Conservation (phyloP, 2,888 invertebrate species). For the Brachynemurus nebulosus region DNA sequence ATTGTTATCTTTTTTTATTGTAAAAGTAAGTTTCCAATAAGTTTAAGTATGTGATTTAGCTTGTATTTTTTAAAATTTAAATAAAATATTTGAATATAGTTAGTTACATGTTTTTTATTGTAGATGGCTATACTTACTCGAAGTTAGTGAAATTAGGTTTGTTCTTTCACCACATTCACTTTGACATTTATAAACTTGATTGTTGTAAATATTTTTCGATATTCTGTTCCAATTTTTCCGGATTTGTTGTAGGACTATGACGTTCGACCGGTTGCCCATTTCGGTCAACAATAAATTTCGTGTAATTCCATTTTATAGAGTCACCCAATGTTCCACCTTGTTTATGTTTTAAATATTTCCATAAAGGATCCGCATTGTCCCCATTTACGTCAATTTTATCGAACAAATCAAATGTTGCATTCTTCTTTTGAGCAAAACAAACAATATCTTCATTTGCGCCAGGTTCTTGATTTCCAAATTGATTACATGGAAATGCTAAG, state of each 20-base stretch:
- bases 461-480: constrained; percentile 62
- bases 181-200: too few species aligned
- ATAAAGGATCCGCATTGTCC: constrained; percentile 46
- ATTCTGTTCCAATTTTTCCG: constrained; percentile 24
- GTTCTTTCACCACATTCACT: too few species aligned
- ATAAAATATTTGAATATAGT: too few species aligned
- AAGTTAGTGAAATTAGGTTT: too few species aligned
- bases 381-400: constrained; percentile 60
- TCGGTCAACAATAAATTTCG: constrained; percentile 70
- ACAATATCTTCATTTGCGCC: constrained; percentile 48
- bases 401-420: constrained; percentile 58
- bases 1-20: too few species aligned
- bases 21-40: too few species aligned
- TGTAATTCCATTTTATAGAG: constrained; percentile 82
- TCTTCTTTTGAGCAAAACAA: constrained; percentile 43
- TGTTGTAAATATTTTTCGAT: constrained; percentile 28
- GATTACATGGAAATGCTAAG: constrained; percentile 79
- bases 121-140: too few species aligned
- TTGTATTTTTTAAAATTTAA: too few species aligned
- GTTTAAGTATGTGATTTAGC: too few species aligned
- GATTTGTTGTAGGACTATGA: constrained; percentile 38
- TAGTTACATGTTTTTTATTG: too few species aligned
- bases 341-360: constrained; percentile 49
- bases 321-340: constrained; percentile 39
- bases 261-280: constrained; percentile 56